Evolutionary conservation across 2,797 vertebrate species (phyloP).

Genomic region (Synanceia verrucosa): DNA sequence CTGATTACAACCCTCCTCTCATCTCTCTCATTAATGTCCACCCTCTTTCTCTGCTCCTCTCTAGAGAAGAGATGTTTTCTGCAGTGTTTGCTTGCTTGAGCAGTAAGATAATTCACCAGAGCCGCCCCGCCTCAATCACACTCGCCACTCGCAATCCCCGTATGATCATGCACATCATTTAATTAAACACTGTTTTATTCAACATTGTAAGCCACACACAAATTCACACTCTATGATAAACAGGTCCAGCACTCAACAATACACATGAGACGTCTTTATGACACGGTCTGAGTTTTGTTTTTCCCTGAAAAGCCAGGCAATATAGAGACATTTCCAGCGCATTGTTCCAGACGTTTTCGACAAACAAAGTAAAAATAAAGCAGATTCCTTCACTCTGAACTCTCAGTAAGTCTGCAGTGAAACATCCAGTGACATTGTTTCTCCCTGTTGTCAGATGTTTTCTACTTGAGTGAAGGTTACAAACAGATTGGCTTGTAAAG

Average conservation of each 20-base stretch:
- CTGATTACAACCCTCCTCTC: slow-evolving; percentile 18
- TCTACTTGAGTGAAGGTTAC: neutral
- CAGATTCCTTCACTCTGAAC: neutral
- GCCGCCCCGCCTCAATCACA: neutral
- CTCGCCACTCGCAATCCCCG: neutral
- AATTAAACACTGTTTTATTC: slow-evolving; percentile 43
- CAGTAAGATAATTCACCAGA: slow-evolving; percentile 17
- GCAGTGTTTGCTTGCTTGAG: slow-evolving; percentile 15
- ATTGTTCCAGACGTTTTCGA: neutral
- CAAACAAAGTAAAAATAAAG: neutral
- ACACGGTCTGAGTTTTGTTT: neutral
- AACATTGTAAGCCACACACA: neutral
- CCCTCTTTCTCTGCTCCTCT: neutral
- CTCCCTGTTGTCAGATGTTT: neutral
- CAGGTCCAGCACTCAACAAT: neutral
- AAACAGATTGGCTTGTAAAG: neutral
- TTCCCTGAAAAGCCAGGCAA: neutral
- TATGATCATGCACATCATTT: neutral
- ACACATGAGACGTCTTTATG: neutral
- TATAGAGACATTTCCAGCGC: neutral
- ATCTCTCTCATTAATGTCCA: slow-evolving; percentile 13
- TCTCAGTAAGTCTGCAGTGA: neutral
- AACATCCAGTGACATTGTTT: neutral
- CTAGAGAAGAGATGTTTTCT: slow-evolving; percentile 1
- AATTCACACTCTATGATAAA: neutral